phyloP scores from a whole-genome alignment of 2,113 vertebrate genomes.

The Pipra filicauda region DNA sequence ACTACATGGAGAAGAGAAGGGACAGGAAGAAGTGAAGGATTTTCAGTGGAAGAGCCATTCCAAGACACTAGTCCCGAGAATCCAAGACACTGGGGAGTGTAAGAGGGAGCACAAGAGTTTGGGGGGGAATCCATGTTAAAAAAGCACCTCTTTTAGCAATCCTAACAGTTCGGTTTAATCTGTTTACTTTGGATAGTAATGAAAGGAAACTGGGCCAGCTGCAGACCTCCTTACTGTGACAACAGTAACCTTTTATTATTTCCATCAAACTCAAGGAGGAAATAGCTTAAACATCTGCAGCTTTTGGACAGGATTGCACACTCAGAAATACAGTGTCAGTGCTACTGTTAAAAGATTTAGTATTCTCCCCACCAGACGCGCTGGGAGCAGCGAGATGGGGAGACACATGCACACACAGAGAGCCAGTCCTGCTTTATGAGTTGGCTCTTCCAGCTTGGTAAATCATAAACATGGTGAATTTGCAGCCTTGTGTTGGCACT shows the following conservation, averaged over 20 bases:
- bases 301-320: conserved; percentile 67
- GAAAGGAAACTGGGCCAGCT: conserved; percentile 79
- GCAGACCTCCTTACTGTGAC: conserved; percentile 81
- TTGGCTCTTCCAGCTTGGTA: neutral
- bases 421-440: neutral
- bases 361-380: conserved; percentile 41
- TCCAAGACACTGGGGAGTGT: neutral
- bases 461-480: neutral
- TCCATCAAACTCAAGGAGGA: conserved; percentile 77
- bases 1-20: neutral
- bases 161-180: conserved; percentile 71
- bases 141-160: conserved; percentile 68
- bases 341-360: conserved; percentile 75
- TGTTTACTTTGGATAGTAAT: conserved; percentile 78
- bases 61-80: neutral
- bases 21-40: neutral
- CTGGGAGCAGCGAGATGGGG: conserved; percentile 16
- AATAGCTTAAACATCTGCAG: conserved; percentile 81
- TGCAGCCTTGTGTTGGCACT: neutral
- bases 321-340: conserved; percentile 53
- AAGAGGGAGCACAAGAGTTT: neutral
- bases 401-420: neutral
- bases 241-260: conserved; percentile 80
- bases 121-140: conserved; percentile 46
- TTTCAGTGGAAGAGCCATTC: neutral